Evolutionary conservation across 53 echinoderm and acorn worm species (phyloP).

Genomic region (Glandiceps talaboti): DNA sequence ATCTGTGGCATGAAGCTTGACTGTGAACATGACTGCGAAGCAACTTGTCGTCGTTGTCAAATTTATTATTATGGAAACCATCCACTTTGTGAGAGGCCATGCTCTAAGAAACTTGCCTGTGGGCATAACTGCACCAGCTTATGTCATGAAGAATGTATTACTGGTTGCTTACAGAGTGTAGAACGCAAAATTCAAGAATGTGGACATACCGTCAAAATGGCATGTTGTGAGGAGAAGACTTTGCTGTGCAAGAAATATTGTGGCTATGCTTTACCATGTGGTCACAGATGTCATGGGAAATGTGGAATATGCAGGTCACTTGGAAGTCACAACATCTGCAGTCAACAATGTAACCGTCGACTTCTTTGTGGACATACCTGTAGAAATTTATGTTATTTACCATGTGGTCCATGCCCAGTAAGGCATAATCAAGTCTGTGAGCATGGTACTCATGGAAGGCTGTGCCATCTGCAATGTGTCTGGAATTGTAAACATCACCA

Average conservation of each 20-base stretch:
- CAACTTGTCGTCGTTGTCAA: constrained; percentile 8
- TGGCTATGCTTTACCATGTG: constrained; percentile 4
- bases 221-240: constrained; percentile 8
- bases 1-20: background rate
- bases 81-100: constrained; percentile 19
- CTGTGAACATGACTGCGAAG: constrained; percentile 3
- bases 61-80: constrained; percentile 27
- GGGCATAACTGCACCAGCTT: constrained; percentile 39
- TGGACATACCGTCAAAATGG: constrained; percentile 7
- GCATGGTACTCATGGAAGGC: background rate
- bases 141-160: constrained; percentile 35
- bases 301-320: constrained; percentile 1
- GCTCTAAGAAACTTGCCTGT: constrained; percentile 36
- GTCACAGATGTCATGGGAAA: constrained; percentile 2
- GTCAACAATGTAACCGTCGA: background rate
- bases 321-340: background rate
- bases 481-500: constrained; percentile 37
- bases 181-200: constrained; percentile 19
- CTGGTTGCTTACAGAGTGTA: background rate
- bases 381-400: constrained; percentile 12
- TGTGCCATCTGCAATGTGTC: constrained; percentile 26
- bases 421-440: background rate
- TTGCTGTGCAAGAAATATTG: constrained; percentile 45
- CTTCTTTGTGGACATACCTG: constrained; percentile 9
- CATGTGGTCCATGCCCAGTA: constrained; percentile 23